phyloP scores from a whole-genome alignment of 1,140 invertebrate genomes.

The Asbolus verrucosus region DNA sequence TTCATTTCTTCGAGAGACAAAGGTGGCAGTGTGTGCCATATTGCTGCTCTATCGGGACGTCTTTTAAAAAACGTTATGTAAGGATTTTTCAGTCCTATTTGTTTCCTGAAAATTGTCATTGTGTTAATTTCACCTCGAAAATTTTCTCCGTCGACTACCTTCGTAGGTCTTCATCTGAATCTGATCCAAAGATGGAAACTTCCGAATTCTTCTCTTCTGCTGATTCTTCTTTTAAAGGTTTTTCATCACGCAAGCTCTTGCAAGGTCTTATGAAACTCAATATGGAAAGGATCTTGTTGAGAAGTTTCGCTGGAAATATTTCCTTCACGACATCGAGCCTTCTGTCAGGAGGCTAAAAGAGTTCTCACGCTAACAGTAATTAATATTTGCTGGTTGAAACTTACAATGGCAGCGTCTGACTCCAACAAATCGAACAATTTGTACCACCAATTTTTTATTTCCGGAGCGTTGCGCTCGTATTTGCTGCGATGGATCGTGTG shows the following conservation, averaged over 20 bases:
- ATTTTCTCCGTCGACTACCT: too few species aligned
- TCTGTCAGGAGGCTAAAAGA: conserved; percentile 29
- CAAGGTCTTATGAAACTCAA: conserved; percentile 14
- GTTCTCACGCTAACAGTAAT: too few species aligned
- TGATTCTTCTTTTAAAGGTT: neutral
- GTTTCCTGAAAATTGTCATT: conserved; percentile 1
- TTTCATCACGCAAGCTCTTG: neutral
- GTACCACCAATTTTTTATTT: conserved; percentile 46
- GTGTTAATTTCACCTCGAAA: too few species aligned
- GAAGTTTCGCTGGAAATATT: conserved; percentile 23
- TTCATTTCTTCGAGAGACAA: conserved; percentile 54
- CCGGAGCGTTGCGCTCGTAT: conserved; percentile 48
- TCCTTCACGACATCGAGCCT: conserved; percentile 13
- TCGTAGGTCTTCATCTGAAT: neutral
- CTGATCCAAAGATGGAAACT: neutral
- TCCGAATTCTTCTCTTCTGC: neutral
- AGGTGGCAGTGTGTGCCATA: conserved; percentile 55
- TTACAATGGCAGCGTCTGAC: conserved; percentile 46
- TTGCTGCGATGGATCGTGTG: conserved; percentile 39
- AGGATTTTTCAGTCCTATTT: conserved; percentile 42
- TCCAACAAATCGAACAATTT: conserved; percentile 44
- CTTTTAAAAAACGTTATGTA: conserved; percentile 54
- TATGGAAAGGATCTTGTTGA: conserved; percentile 20
- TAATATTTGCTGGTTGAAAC: conserved; percentile 53
- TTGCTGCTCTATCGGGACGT: conserved; percentile 47